A percentile compares a stretch with the other conserved stretches of the same genome.
phyloP scores from a whole-genome alignment of 1,140 invertebrate species.

The Uloborus diversus region DNA sequence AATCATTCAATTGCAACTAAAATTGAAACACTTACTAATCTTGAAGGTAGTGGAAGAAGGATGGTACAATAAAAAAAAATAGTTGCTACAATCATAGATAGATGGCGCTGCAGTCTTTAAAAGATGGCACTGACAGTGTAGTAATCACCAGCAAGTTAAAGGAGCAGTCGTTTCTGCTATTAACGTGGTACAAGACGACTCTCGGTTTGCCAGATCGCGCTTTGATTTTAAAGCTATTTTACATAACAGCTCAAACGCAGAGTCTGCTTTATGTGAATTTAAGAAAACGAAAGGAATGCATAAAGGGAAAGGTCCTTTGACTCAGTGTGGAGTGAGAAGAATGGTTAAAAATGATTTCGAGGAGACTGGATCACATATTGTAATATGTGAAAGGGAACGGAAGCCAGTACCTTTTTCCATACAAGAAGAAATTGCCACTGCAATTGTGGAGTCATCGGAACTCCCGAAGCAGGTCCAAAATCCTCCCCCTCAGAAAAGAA shows the following conservation, averaged over 20 bases:
- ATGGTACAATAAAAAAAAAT: not conserved
- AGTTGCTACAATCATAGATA: not conserved
- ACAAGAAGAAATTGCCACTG: slow-evolving; percentile 1
- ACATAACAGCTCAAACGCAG: not conserved
- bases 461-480: not conserved
- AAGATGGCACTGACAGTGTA: not conserved
- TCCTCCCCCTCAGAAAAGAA: not conserved
- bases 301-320: slow-evolving; percentile 1
- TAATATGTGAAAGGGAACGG: not conserved
- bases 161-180: not conserved
- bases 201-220: not conserved
- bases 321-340: not conserved
- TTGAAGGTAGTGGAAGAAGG: too few relatives aligned
- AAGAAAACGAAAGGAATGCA: not conserved
- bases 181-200: not conserved
- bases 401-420: not conserved
- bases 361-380: not conserved
- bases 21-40: too few relatives aligned
- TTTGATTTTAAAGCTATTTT: not conserved
- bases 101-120: not conserved
- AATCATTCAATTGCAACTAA: too few relatives aligned
- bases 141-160: not conserved
- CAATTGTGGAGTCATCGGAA: not conserved
- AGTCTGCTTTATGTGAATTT: not conserved
- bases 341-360: not conserved